Evolutionary conservation across 2,113 vertebrate species (phyloP), one percentile per base, ranked within the genome.

Genomic region (Opisthocomus hoazin): DNA sequence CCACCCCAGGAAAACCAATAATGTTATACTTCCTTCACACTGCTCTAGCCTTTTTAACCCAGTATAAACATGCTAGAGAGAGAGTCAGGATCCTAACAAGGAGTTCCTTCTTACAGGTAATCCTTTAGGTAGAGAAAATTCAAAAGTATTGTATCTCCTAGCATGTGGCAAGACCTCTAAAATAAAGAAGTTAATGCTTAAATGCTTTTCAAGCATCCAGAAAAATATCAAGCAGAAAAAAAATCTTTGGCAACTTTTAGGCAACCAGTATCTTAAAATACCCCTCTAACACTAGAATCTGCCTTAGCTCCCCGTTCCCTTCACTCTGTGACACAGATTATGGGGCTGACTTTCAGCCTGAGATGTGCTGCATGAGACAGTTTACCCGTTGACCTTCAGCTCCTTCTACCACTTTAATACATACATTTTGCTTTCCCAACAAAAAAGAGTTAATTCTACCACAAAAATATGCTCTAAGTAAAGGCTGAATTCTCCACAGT

Each of bases 391-490:
- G 87, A 97, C 77, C 77, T 93, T 63, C 57, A 76, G 37, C 7
- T 93, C 51, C 36, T 76, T 96, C 64, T 81, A 96, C 81, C 34
- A 22, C 58, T 96, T 84, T 68, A 95, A 81, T 84, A 64, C 27
- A 94, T 58, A 81, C n/a, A 84, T 69, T 91, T 91, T 56, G 3
- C 64, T 96, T 93, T 92, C 51, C 51, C 17, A 94, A 84, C 23
- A 71, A 85, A 87, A 95, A 64, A 84, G 93, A 96, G 87, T 83
- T n/a, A 90, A 86, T 96, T 96, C 53, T 93, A 43, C 20, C 19
- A 32, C 60, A 53, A 68, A 94, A 95, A 95, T 90, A 36, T 50
- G 5, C 53, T 95, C 95, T 91, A 96, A 80, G 48, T 91, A 84
- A 81, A 95, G 78, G 53, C 41, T 91, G 73, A 97, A 96, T 90